Conservation (phyloP, 2,113 vertebrate genomes). For the Prunella fulvescens region DNA sequence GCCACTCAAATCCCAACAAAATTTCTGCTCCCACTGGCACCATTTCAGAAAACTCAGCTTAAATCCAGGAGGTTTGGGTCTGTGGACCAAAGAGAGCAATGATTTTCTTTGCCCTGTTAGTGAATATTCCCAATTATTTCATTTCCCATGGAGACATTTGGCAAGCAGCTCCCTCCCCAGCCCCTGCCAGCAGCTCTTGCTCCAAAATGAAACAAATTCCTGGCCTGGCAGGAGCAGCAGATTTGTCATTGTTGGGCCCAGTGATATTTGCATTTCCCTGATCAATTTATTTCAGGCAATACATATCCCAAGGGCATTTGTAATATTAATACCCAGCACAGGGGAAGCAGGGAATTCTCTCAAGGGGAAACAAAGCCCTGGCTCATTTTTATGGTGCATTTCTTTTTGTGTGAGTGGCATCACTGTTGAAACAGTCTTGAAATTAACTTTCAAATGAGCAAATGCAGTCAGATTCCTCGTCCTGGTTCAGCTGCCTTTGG, state of each 20-base stretch:
- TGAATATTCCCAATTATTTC: slow-evolving; percentile 45
- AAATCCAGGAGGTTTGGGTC: not conserved
- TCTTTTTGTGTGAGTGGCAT: not conserved
- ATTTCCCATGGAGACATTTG: slow-evolving; percentile 30
- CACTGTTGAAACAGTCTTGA: not conserved
- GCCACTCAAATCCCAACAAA: not conserved
- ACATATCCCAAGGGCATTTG: not conserved
- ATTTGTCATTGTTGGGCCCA: not conserved
- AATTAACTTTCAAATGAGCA: not conserved
- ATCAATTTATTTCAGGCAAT: slow-evolving; percentile 21
- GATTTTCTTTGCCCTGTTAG: not conserved
- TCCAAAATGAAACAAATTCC: slow-evolving; percentile 30
- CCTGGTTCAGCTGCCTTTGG: not conserved
- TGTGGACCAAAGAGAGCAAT: not conserved
- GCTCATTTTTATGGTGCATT: not conserved
- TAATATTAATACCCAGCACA: not conserved
- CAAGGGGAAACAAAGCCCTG: not conserved
- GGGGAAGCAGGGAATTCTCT: not conserved
- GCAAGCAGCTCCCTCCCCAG: slow-evolving; percentile 18
- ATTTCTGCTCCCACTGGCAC: not conserved
- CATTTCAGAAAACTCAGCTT: not conserved
- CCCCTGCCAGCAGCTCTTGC: slow-evolving; percentile 20
- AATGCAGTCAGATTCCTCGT: not conserved
- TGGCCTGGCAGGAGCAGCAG: not conserved
- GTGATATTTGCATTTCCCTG: not conserved